These are phyloP conservation scores for Tinamus major DNA, from an alignment of 2,797 vertebrate genomes.

Conservation along the genomic window DNA sequence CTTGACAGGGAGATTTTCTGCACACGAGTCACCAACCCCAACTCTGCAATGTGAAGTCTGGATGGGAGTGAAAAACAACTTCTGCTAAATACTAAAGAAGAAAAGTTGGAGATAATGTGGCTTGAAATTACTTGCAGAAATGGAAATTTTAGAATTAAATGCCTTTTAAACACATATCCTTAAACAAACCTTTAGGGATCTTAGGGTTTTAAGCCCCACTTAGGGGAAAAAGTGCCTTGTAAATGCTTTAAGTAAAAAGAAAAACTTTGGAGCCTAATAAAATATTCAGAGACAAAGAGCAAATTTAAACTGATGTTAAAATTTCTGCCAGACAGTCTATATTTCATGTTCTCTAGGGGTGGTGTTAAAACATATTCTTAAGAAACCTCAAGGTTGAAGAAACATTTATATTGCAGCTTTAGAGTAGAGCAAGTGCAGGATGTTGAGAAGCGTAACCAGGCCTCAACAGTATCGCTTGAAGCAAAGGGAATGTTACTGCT, in stretches of 20 bases:
- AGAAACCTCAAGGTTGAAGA: neutral
- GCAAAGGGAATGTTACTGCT: neutral
- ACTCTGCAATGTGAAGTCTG: neutral
- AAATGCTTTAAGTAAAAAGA: neutral
- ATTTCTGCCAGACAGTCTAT: neutral
- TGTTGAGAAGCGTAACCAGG: neutral
- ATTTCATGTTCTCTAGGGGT: neutral
- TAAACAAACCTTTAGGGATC: neutral
- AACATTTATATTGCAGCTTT: neutral
- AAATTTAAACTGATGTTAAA: neutral
- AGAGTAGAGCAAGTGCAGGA: neutral
- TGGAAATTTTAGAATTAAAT: neutral
- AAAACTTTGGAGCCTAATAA: neutral
- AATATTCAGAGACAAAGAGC: neutral
- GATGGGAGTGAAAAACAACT: neutral
- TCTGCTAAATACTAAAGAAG: neutral
- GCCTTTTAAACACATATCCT: neutral
- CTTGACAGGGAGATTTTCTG: no score
- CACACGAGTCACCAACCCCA: no score
- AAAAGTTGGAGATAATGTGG: neutral
- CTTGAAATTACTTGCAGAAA: neutral
- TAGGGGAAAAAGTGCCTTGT: neutral
- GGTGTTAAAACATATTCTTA: neutral
- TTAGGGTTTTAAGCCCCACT: neutral
- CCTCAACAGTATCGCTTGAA: neutral